Conservation (phyloP, 1,140 invertebrate genomes). For the Bombus haemorrhoidalis region DNA sequence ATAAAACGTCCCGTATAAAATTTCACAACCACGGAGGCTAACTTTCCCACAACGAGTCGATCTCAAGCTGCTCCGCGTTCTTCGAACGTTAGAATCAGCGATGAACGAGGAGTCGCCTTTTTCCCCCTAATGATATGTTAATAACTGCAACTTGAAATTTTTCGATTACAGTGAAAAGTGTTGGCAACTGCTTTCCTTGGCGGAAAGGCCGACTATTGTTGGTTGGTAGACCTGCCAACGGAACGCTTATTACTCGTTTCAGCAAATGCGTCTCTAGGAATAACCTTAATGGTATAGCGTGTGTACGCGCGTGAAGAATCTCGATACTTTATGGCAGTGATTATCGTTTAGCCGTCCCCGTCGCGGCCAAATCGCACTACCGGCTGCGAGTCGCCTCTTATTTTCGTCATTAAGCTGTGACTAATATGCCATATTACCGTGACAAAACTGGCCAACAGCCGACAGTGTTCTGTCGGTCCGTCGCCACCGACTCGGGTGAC, state of each 20-base stretch:
- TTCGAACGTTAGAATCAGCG: background rate
- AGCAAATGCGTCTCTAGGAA: conserved; percentile 62
- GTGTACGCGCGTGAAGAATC: conserved; percentile 66
- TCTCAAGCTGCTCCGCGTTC: too few relatives aligned
- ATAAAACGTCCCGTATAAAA: too few relatives aligned
- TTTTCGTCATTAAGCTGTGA: conserved; percentile 68
- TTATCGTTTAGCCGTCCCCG: conserved; percentile 60
- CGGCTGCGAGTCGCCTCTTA: conserved; percentile 50
- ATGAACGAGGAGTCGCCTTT: background rate
- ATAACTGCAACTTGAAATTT: conserved; percentile 50
- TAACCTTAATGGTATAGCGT: conserved; percentile 56
- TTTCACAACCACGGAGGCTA: too few relatives aligned
- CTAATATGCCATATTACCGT: conserved; percentile 65
- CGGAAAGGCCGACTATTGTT: conserved; percentile 41
- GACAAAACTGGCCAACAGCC: conserved; percentile 46
- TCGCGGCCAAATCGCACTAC: conserved; percentile 56
- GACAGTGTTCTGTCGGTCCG: background rate
- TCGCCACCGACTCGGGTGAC: background rate
- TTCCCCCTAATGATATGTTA: conserved; percentile 19
- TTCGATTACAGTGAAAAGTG: conserved; percentile 57
- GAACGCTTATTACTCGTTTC: conserved; percentile 62
- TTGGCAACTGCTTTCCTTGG: conserved; percentile 6
- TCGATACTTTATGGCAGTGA: conserved; percentile 65
- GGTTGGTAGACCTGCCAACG: conserved; percentile 24
- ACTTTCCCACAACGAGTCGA: too few relatives aligned